phyloP scores from a whole-genome alignment of 2,888 invertebrate genomes.

The Chaitophorus viminalis region DNA sequence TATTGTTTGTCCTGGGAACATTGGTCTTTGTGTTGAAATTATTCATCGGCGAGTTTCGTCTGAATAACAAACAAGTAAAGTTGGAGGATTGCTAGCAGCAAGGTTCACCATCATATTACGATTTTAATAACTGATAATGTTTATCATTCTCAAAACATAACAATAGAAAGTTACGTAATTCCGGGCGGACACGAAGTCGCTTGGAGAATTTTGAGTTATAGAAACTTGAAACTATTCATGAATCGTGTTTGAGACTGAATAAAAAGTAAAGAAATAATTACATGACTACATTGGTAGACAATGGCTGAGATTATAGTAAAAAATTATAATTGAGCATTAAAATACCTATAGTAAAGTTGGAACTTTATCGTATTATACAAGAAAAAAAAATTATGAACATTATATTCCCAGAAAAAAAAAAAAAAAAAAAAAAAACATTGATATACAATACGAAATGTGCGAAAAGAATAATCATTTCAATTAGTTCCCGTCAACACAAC shows the following conservation, averaged over 20 bases:
- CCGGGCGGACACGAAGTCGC: neutral
- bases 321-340: conserved; percentile 3
- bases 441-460: neutral
- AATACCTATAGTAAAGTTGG: neutral
- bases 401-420: neutral
- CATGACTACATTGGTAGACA: neutral
- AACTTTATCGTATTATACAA: neutral
- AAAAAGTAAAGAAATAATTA: neutral
- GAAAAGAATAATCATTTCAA: too few species aligned
- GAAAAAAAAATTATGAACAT: too few species aligned
- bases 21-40: conserved; percentile 33
- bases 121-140: conserved; percentile 60
- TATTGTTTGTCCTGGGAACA: conserved; percentile 26
- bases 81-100: conserved; percentile 10
- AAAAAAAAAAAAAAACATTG: neutral
- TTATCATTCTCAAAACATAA: conserved; percentile 32
- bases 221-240: conserved; percentile 26
- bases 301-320: conserved; percentile 10
- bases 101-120: conserved; percentile 12
- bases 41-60: conserved; percentile 20
- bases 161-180: conserved; percentile 32
- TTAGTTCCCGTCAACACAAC: neutral
- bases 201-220: conserved; percentile 26
- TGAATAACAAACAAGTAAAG: conserved; percentile 8
- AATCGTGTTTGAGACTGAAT: neutral